Evolutionary conservation across 2,888 invertebrate genomes (phyloP).

Genomic region (Leucozona laternaria): DNA sequence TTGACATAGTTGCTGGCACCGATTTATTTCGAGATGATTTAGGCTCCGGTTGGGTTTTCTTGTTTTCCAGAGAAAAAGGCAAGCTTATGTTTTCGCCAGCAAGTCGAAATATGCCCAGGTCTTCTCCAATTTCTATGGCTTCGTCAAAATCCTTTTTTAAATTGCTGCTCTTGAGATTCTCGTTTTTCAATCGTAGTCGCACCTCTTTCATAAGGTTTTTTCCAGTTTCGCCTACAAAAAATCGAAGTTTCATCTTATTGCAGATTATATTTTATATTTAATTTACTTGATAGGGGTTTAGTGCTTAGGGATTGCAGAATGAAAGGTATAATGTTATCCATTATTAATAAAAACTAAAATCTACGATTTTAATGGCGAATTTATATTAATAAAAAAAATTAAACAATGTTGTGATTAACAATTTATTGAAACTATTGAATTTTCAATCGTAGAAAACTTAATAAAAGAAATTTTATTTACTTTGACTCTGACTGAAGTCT

Average conservation of each 20-base stretch:
- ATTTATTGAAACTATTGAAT: background rate
- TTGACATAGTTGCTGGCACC: too few relatives aligned
- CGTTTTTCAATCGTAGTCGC: too few relatives aligned
- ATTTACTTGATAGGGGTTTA: background rate
- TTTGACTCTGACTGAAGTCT: too few relatives aligned
- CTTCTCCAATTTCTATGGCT: background rate
- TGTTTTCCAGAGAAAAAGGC: background rate
- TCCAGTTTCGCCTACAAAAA: background rate
- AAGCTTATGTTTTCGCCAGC: background rate
- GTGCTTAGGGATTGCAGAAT: background rate
- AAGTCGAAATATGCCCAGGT: background rate
- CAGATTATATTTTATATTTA: too few relatives aligned
- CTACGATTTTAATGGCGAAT: background rate
- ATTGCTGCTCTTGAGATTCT: background rate
- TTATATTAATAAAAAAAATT: background rate
- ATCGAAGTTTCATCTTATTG: background rate
- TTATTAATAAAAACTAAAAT: background rate
- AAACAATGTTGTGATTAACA: background rate
- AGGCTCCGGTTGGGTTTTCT: background rate
- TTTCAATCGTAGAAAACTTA: background rate
- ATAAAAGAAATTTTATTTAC: background rate
- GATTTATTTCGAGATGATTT: background rate
- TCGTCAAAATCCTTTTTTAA: background rate
- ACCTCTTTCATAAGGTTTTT: background rate
- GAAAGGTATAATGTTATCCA: background rate